phyloP scores from a whole-genome alignment of 1,140 invertebrate species.

The Sitobion miscanthi region DNA sequence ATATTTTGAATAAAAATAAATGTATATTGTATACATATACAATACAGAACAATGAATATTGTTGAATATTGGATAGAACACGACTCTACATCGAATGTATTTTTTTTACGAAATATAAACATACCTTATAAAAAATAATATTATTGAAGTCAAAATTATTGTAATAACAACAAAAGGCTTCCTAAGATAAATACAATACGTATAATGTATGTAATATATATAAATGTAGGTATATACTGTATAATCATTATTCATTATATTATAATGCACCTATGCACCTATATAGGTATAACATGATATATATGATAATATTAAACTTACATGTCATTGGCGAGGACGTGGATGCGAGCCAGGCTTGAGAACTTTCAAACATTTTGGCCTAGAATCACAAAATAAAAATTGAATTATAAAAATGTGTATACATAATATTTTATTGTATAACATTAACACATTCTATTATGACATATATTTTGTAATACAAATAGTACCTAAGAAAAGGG shows the following conservation, averaged over 20 bases:
- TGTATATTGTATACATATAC: background rate
- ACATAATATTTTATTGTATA: background rate
- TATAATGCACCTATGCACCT: background rate
- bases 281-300: background rate
- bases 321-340: slow-evolving; percentile 85
- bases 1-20: background rate
- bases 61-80: background rate
- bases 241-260: background rate
- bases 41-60: background rate
- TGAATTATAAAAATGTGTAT: slow-evolving; percentile 17
- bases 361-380: slow-evolving; percentile 88
- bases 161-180: slow-evolving; percentile 16
- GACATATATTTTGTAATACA: background rate
- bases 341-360: slow-evolving; percentile 86
- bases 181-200: background rate
- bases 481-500: too few species aligned
- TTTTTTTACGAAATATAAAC: background rate
- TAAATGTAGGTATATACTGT: background rate
- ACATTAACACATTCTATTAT: background rate
- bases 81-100: background rate
- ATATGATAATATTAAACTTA: slow-evolving; percentile 67
- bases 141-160: background rate
- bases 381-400: slow-evolving; percentile 70
- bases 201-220: background rate
- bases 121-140: background rate